Base-by-base conservation (phyloP, 2,113 vertebrate species). In the Excalfactoria chinensis region DNA sequence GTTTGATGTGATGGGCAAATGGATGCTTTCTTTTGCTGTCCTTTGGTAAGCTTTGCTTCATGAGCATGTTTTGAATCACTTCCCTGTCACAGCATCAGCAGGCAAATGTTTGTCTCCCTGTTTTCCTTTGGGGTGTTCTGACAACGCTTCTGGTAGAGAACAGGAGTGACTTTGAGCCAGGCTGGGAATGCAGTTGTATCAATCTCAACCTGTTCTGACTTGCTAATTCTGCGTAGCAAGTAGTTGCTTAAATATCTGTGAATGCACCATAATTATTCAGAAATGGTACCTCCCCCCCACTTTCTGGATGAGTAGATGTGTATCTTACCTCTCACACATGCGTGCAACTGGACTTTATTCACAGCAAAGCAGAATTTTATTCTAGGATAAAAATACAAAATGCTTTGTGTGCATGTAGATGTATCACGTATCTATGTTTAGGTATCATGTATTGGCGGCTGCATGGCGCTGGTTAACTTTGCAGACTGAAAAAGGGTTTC, bases 171-270 rank as follows among this genome's bases (percentile, higher is more conserved):
- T 70, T 37, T 7, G 13, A 86, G 72, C 82, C 63, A 37, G 55
- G 77, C 79, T 84, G 88, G 71, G 74, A 92, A 86, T 86, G 53
- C 49, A 49, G 89, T 93, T 94, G 15, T 89, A 87, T 88, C 86
- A 85, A 86, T 94, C 76, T 60, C 73, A 71, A 82, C 95, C 88
- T 97, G 96, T 96, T 92, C 26, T 78, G 91, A 93, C 95, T 94
- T 96, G 97, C 91, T 86, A 75, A 43, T 87, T 95, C 71, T 77
- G 80, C 13, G 4, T 73, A 76, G 70, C 28, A 64, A 71, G 71
- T 68, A 68, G 95, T 63, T 95, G 84, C 92, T 43, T 58, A 58
- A 76, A 85, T 87, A 67, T 49, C 71, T 67, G 76, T 86, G 95
- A 91, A 95, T 90, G 32, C 60, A 87, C 64, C 51, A 26, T 81